phyloP scores from a whole-genome alignment of 2,797 vertebrate genomes.

The Netta rufina region DNA sequence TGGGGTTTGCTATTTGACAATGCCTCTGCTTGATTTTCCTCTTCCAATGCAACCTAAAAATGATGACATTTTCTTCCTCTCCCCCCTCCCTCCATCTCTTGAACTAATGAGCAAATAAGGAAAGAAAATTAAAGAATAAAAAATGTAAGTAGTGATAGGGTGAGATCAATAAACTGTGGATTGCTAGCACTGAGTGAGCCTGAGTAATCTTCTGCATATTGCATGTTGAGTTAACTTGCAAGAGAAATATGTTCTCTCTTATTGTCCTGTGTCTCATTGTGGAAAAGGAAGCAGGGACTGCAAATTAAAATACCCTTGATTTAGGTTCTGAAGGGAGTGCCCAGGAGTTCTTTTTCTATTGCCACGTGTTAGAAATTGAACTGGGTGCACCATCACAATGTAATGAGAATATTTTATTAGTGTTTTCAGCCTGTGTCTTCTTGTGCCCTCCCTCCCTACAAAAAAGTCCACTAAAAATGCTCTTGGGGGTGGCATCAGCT shows the following conservation, averaged over 20 bases:
- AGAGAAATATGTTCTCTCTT: slow-evolving; percentile 72
- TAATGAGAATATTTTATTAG: slow-evolving; percentile 67
- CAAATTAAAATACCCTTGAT: slow-evolving; percentile 80
- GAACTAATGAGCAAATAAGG: slow-evolving; percentile 78
- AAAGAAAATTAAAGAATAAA: slow-evolving; percentile 82
- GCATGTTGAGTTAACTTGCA: slow-evolving; percentile 79
- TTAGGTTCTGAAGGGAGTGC: slow-evolving; percentile 70
- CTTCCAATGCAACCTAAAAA: slow-evolving; percentile 43
- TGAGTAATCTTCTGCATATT: slow-evolving; percentile 76
- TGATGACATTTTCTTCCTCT: background rate
- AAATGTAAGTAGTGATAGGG: slow-evolving; percentile 78
- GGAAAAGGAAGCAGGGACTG: slow-evolving; percentile 66
- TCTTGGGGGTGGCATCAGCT: background rate
- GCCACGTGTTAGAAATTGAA: slow-evolving; percentile 41
- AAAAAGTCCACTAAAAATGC: slow-evolving; percentile 5
- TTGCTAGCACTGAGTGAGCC: slow-evolving; percentile 72
- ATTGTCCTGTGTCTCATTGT: slow-evolving; percentile 60
- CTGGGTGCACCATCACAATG: background rate
- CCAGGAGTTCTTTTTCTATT: slow-evolving; percentile 61
- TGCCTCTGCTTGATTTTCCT: slow-evolving; percentile 20
- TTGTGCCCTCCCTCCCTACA: background rate
- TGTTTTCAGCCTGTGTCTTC: slow-evolving; percentile 43
- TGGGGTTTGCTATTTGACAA: background rate
- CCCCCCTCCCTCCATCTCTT: slow-evolving; percentile 28
- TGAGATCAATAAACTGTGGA: slow-evolving; percentile 79